Evolutionary conservation across 2,113 vertebrate species (phyloP).

Genomic region (Prietella phreatophila): DNA sequence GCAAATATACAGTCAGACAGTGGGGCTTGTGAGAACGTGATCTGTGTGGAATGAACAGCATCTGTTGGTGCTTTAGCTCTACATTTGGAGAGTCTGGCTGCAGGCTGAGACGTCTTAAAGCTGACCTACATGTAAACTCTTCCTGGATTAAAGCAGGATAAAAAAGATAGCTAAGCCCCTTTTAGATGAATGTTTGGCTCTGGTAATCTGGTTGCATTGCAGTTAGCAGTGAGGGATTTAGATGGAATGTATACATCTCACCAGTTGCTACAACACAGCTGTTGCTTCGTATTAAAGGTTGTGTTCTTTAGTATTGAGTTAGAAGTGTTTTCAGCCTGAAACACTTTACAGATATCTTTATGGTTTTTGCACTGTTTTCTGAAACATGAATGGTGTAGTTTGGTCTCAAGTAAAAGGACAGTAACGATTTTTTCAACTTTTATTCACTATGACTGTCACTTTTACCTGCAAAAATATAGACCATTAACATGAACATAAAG

Average conservation of each 20-base stretch:
- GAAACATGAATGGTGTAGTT: not conserved
- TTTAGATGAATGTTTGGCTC: slow-evolving; percentile 42
- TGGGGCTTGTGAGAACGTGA: not conserved
- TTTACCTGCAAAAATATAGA: not conserved
- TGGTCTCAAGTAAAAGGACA: not conserved
- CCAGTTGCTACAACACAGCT: slow-evolving; percentile 37
- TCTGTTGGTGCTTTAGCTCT: slow-evolving; percentile 21
- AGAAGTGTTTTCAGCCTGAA: not conserved
- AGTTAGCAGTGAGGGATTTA: slow-evolving; percentile 45
- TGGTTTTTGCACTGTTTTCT: not conserved
- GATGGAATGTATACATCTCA: slow-evolving; percentile 51
- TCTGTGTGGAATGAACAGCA: slow-evolving; percentile 7
- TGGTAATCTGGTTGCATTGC: slow-evolving; percentile 39
- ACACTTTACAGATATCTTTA: not conserved
- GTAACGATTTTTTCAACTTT: not conserved
- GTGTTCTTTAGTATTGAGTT: not conserved
- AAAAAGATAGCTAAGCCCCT: slow-evolving; percentile 40
- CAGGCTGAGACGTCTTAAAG: slow-evolving; percentile 15
- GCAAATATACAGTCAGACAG: not conserved
- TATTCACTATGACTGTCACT: not conserved
- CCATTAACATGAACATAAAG: not conserved
- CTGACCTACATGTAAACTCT: slow-evolving; percentile 54
- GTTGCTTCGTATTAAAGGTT: not conserved
- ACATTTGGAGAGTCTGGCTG: slow-evolving; percentile 9
- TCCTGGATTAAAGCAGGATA: slow-evolving; percentile 52